phyloP scores from a whole-genome alignment of 1,140 invertebrate genomes.

The Solenopsis fugax region DNA sequence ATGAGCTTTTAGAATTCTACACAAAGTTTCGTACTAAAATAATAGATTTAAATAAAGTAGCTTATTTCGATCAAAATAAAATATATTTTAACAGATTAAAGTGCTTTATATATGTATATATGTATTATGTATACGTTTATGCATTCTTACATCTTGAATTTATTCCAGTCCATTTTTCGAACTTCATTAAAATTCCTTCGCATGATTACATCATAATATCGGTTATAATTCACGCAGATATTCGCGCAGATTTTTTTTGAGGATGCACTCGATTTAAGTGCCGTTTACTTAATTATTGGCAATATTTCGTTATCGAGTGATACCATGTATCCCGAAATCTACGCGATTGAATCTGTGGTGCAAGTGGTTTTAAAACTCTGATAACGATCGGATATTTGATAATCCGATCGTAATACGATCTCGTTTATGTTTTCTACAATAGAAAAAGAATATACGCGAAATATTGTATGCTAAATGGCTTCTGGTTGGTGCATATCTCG shows the following conservation, averaged over 20 bases:
- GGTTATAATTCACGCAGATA: conserved; percentile 25
- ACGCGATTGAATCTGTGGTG: conserved; percentile 38
- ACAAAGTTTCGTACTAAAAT: background rate
- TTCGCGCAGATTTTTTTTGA: conserved; percentile 22
- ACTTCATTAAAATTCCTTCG: background rate
- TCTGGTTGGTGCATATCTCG: background rate
- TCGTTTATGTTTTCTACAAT: conserved; percentile 16
- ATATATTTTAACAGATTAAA: background rate
- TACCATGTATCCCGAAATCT: conserved; percentile 27
- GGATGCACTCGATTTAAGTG: conserved; percentile 17
- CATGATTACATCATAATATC: conserved; percentile 28
- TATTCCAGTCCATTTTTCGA: background rate
- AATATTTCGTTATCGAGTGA: conserved; percentile 47
- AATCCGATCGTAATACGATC: conserved; percentile 37
- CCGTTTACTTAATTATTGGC: conserved; percentile 52
- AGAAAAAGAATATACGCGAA: background rate
- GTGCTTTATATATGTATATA: background rate
- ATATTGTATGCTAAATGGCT: background rate
- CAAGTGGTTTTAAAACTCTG: conserved; percentile 48
- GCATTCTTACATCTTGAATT: conserved; percentile 2
- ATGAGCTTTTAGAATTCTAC: background rate
- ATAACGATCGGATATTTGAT: conserved; percentile 36
- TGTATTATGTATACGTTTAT: background rate
- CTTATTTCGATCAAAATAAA: background rate
- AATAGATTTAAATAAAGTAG: background rate